Percentiles rank a stretch among this genome's conserved stretches.
phyloP scores from a whole-genome alignment of 2,888 invertebrate genomes.

The Pseudococcus longispinus region DNA sequence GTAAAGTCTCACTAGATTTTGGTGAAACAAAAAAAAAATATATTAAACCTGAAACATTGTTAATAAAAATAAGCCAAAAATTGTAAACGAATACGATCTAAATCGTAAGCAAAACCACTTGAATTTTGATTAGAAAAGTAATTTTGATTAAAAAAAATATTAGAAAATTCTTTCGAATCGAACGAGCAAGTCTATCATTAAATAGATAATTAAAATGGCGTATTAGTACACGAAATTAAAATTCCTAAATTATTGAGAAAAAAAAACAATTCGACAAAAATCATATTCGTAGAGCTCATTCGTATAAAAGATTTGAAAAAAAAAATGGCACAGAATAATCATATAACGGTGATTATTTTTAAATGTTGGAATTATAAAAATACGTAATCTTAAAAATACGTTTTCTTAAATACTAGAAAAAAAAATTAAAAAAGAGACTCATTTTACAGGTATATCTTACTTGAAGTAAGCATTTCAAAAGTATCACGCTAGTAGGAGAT shows the following conservation, averaged over 20 bases:
- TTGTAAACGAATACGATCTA: background rate
- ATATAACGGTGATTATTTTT: background rate
- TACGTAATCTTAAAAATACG: background rate
- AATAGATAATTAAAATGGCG: background rate
- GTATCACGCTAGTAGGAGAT: conserved; percentile 43
- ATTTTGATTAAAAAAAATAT: background rate
- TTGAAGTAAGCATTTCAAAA: conserved; percentile 35
- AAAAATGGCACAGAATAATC: conserved; percentile 2
- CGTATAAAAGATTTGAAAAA: background rate
- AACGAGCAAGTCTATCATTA: background rate
- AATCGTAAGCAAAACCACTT: background rate
- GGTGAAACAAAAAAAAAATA: background rate
- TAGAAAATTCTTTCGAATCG: background rate
- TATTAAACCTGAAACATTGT: background rate
- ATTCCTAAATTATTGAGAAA: background rate
- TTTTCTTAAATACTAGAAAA: background rate
- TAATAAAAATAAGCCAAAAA: background rate
- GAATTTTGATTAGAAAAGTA: background rate
- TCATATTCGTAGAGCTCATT: background rate
- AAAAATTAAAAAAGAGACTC: background rate
- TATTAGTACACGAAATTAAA: background rate
- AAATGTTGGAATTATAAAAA: background rate
- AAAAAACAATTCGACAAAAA: background rate
- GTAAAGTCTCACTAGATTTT: background rate
- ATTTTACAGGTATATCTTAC: conserved; percentile 42